Evolutionary conservation across 2,113 vertebrate genomes (phyloP), one percentile per base, ranked within the genome.

Genomic region (Pygathrix nemaeus): DNA sequence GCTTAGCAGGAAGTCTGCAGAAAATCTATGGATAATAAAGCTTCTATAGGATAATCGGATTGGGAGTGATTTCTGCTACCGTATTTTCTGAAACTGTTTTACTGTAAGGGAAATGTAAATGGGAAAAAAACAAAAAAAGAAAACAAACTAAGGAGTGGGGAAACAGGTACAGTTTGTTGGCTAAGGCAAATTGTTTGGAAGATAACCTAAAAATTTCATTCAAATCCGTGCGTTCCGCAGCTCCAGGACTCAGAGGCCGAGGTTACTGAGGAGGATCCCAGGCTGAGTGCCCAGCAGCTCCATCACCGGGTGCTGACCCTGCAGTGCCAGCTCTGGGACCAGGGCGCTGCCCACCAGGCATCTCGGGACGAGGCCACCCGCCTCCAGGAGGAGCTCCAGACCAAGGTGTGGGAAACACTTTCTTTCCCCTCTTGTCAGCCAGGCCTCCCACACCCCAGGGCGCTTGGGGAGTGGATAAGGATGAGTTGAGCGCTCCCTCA

Each of bases 321-420:
- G 64, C 99, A 98, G 97, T 97, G 98, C 59, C 98, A 98, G 83
- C 98, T 98, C 70, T 97, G 99, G 38, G 99, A 99, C 95, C 98
- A 98, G 92, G 68, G 72, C 38, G 59, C 93, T 0, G 66, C 88
- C 0, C 64, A 97, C 96, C 78, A n/a, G 80, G 92, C 5, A 1
- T 89, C 97, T 45, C 89, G 52, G 3, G 92, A 95, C 2, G 55
- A 98, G 86, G 96, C 98, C 88, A 79, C 82, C 73, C 14, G 78
- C 55, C 98, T 99, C 52, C 98, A 97, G 96, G 97, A 98, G 83
- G 98, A 98, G 95, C 98, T 99, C 3, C 72, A 82, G 97, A 97
- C 98, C 76, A 98, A 99, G 99, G 99, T 99, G 98, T 10, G 8
- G 30, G 9, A 52, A 1, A 3, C 0, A 50, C 13, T n/a, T 48